These are phyloP conservation scores for Microctonus hyperodae DNA, from an alignment of 2,888 invertebrate species.

Conservation along the genomic window DNA sequence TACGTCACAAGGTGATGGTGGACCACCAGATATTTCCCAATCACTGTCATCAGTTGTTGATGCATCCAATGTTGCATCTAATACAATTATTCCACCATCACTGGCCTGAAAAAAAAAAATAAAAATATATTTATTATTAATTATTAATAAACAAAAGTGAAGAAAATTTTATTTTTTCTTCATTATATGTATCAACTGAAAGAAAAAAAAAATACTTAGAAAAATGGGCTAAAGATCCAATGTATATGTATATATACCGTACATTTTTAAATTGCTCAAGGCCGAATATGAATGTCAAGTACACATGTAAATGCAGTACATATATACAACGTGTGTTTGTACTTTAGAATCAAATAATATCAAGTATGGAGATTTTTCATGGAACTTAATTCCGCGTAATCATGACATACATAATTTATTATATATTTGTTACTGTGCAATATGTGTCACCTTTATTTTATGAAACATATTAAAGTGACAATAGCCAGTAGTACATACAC, in stretches of 20 bases:
- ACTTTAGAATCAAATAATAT: not conserved
- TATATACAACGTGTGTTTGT: not conserved
- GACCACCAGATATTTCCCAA: constrained; percentile 67
- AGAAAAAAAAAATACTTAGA: not conserved
- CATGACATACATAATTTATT: too few species aligned
- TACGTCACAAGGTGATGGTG: constrained; percentile 83
- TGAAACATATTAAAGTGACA: not conserved
- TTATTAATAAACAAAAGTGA: not conserved
- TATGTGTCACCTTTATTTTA: not conserved
- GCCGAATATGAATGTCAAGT: not conserved
- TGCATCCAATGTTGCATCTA: constrained; percentile 69
- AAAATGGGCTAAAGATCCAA: not conserved
- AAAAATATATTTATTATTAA: not conserved
- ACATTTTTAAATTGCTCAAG: not conserved
- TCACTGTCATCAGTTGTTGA: constrained; percentile 70
- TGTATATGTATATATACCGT: not conserved
- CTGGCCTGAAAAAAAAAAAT: constrained; percentile 66
- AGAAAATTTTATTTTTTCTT: too few species aligned
- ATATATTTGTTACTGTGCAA: not conserved
- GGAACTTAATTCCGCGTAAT: too few species aligned
- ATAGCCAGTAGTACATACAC: not conserved
- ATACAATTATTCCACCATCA: constrained; percentile 70
- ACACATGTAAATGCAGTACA: not conserved
- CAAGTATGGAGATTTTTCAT: too few species aligned
- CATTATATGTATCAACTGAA: too few species aligned